Evolutionary conservation across 2,113 vertebrate genomes (phyloP), one percentile per base, ranked within the genome.

Genomic region (Potamarius usumacintae): DNA sequence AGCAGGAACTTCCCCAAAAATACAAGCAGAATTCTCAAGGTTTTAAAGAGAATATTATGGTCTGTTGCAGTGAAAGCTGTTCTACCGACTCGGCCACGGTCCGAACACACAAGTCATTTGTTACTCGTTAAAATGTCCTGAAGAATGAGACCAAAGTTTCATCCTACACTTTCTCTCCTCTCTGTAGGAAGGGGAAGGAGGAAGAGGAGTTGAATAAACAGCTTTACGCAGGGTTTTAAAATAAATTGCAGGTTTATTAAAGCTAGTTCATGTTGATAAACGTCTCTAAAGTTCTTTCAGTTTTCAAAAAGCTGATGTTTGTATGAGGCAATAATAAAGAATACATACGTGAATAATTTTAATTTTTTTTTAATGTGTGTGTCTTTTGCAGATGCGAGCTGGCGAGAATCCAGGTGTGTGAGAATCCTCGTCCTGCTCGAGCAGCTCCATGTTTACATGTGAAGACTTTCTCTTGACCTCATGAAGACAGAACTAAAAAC

Each of bases 381-480:
- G 53, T 88, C 6, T 52, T 63, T 67, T 60, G 53, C 94, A 97
- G 96, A 94, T 94, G 91, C 94, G 91, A 92, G 96, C 97, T 82
- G 94, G 92, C 83, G 95, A 96, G 90, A 96, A 96, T 25, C 91
- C 92, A 48, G 92, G 92, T 7, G 92, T 90, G 67, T 94, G 92
- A 90, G 55, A 30, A 55, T 17, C 25, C 22, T 30, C 14, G 69
- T 71, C 53, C 63, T 50, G 88, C 92, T n/a, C 22, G 7, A 10
- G 85, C 89, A 25, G 89, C 83, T 22, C 83, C 85, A 86, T 90
- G 94, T 96, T 97, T 95, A 95, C 93, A 90, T 87, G 91, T 89
- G 87, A 91, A 92, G 50, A 85, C 89, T 83, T 53, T 74, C 9
- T 22, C 53, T 9, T 77, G 71, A 58, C 78, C 74, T 5, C 83